Evolutionary conservation across 2,113 vertebrate species (phyloP), one percentile per base, ranked within the genome.

Genomic region (Brachyistius frenatus): DNA sequence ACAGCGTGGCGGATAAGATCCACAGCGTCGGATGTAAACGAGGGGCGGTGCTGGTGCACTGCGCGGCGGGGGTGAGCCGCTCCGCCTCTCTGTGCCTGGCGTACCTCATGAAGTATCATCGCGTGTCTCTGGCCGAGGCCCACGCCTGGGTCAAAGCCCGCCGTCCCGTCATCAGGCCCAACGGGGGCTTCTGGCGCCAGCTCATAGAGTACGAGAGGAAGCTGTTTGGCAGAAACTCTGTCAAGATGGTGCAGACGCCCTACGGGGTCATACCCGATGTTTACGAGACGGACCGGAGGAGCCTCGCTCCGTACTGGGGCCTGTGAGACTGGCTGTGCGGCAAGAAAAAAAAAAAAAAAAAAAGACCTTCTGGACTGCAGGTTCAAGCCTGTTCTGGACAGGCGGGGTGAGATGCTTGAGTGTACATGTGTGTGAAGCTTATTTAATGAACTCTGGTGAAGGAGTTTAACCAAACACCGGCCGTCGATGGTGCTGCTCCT

Each of bases 81-180:
- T 99, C 98, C 0, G 97, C 98, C 86, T 98, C 98, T 0, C 96
- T 99, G 81, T 99, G 97, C 89, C 96, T 99, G 30, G 98, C 97
- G 3, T 99, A 99, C 94, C 97, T 99, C 92, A 99, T 99, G 98
- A 99, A 98, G 80, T 96, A 97, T 89, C 97, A 99, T 89, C 96
- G 95, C 0, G 95, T 97, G 67, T 96, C 95, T 64, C 95, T 99
- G 87, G 94, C 96, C 0, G 98, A 99, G 88, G 98, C 98, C 0
- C 97, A 99, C 78, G 96, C 96, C 93, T 99, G 98, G 98, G 96
- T 99, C 73, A 98, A 98, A 80, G 94, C 97, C 3, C 94, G 97
- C 10, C 96, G 98, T 61, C 98, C 98, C 0, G 93, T 99, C 81
- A 99, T 99, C 63, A 93, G 96, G 83, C 98, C 98, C 89, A 99